Conservation (phyloP, 2,888 invertebrate genomes). For the Folsomia manolachei region DNA sequence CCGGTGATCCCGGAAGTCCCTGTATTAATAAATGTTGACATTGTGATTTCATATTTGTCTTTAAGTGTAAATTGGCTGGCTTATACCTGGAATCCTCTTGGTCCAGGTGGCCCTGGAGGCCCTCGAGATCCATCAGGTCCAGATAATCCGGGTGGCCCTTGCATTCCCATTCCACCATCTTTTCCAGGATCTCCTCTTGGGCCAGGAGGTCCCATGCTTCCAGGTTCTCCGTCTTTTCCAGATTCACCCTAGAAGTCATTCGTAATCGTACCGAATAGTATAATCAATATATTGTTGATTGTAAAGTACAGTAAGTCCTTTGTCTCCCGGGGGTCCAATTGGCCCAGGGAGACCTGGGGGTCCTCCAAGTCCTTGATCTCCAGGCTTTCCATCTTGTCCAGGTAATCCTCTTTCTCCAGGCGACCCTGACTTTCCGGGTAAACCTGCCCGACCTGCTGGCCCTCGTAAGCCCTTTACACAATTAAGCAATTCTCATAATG, state of each 20-base stretch:
- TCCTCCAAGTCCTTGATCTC: slow-evolving; percentile 63
- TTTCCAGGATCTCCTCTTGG: slow-evolving; percentile 76
- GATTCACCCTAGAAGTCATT: slow-evolving; percentile 64
- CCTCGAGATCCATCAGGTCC: slow-evolving; percentile 75
- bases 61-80: not conserved
- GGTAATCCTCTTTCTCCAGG: slow-evolving; percentile 60
- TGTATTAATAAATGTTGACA: too few relatives aligned
- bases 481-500: too few relatives aligned
- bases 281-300: too few relatives aligned
- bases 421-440: slow-evolving; percentile 62
- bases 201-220: slow-evolving; percentile 71
- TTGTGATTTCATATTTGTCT: too few relatives aligned
- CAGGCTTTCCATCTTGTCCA: slow-evolving; percentile 70
- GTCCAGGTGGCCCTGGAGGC: slow-evolving; percentile 70
- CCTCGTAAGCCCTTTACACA: slow-evolving; percentile 63
- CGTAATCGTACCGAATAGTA: too few relatives aligned
- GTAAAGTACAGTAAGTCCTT: slow-evolving; percentile 60
- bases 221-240: slow-evolving; percentile 75
- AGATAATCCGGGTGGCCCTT: slow-evolving; percentile 63
- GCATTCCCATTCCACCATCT: slow-evolving; percentile 56
- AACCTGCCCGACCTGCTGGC: slow-evolving; percentile 67
- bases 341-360: slow-evolving; percentile 52
- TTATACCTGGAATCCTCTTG: slow-evolving; percentile 73
- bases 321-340: slow-evolving; percentile 73
- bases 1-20: slow-evolving; percentile 72